Base-by-base conservation (phyloP, 1,140 invertebrate species). In the Atta cephalotes region DNA sequence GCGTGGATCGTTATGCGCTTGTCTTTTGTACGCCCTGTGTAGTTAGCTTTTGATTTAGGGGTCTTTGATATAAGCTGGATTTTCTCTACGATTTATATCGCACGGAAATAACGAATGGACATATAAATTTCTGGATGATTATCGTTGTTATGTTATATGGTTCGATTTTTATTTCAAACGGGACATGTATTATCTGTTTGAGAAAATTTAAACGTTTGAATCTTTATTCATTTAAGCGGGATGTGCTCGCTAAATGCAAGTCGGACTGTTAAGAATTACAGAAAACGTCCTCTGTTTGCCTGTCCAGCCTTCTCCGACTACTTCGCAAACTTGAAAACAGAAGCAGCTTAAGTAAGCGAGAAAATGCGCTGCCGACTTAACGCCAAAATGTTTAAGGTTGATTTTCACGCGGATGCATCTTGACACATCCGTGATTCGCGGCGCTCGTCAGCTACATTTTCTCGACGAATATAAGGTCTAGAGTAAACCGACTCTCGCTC, bases 401-500 rank as follows among this genome's bases (percentile, higher is more conserved):
- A 80, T 80, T 85, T 85, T 85, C 84, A 80, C 84, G 84, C 84
- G 84, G 84, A 85, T 85, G 84, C 74, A 85, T 28, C 76, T 80
- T 79, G 72, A 77, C 76, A 79, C 72, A 39, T 56, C 72, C 49
- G 51, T 66, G 84, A 85, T 66, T 85, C 84, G 63, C 31, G 74
- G 60, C 25, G 49, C 74, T 85, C 72, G 82, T 77, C 84, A 84
- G 58, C 18, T 63, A 85, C 31, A 66, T 80, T 85, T 80, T 80
- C 84, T 49, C 62, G 63, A 28, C 72, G 76, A 85, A 68, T 80
- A 71, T 85, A 65, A 80, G 76, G 49, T 80, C 51, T 25, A 9
- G 49, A 79, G 63, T 68, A 66, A 85, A 80, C 82, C 63, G 35
- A 65, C 74, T 85, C 60, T 12, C 31, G 21, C 16, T 39, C 45